Evolutionary conservation across 2,113 vertebrate genomes (phyloP).

Genomic region (Hippocampus barbouri): DNA sequence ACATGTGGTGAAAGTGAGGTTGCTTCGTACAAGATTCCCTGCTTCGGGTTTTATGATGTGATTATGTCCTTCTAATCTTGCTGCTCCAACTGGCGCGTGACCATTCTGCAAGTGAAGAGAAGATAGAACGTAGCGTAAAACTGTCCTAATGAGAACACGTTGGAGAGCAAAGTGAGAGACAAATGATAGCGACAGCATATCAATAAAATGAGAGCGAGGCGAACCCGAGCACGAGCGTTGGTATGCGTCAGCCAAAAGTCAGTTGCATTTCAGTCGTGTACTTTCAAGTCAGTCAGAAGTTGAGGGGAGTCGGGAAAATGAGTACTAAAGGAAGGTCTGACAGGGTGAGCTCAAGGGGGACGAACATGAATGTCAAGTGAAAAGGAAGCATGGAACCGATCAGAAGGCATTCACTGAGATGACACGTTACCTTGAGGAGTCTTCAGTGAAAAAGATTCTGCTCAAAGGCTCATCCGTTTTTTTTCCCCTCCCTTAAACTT

Average conservation of each 20-base stretch:
- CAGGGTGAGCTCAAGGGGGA: not conserved
- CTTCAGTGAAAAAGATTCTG: constrained; percentile 10
- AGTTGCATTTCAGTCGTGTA: constrained; percentile 19
- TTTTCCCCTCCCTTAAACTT: not conserved
- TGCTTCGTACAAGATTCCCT: constrained; percentile 41
- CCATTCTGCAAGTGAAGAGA: too few relatives aligned
- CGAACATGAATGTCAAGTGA: constrained; percentile 9
- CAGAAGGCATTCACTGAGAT: constrained; percentile 12
- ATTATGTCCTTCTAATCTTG: constrained; percentile 49
- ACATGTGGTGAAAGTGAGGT: constrained; percentile 33
- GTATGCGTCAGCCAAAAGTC: constrained; percentile 12
- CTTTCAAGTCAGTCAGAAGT: not conserved
- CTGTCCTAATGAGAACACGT: too few relatives aligned
- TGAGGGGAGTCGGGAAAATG: constrained; percentile 9
- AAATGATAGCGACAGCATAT: too few relatives aligned
- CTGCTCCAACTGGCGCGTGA: not conserved
- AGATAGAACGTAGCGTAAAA: too few relatives aligned
- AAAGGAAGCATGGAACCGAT: constrained; percentile 17
- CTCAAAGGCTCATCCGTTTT: constrained; percentile 2
- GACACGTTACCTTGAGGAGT: constrained; percentile 25
- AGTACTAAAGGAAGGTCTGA: constrained; percentile 16
- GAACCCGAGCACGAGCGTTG: constrained; percentile 1
- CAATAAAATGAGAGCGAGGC: too few relatives aligned
- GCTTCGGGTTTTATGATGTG: constrained; percentile 44
- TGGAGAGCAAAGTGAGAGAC: too few relatives aligned